Conservation (phyloP, 2,113 vertebrate genomes). For the Ptilorrhoa leucosticta region DNA sequence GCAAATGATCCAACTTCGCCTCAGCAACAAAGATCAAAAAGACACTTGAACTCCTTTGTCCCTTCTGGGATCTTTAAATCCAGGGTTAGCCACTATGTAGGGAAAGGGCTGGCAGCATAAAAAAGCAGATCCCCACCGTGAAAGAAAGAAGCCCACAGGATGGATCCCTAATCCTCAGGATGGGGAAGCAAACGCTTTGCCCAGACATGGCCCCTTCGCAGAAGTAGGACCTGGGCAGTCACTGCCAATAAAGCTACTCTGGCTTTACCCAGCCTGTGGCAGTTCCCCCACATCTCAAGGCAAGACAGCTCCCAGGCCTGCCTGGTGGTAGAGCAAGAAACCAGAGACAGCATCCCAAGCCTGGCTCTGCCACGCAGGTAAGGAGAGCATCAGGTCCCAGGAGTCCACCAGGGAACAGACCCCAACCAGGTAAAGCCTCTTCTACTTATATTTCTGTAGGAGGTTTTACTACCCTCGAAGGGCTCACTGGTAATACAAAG, state of each 20-base stretch:
- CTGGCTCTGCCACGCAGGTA: accelerated
- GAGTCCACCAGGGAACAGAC: background rate
- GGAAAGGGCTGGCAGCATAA: background rate
- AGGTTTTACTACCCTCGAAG: background rate
- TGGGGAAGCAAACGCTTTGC: background rate
- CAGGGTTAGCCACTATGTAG: background rate
- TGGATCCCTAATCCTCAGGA: background rate
- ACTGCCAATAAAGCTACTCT: background rate
- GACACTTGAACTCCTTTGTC: background rate
- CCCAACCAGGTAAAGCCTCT: background rate
- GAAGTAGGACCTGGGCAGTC: background rate
- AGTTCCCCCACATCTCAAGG: background rate
- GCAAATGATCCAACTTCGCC: background rate
- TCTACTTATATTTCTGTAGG: background rate
- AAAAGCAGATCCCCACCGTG: background rate
- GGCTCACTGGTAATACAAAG: background rate
- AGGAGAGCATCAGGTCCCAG: background rate
- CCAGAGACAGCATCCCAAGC: background rate
- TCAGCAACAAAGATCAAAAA: background rate
- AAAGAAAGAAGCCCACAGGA: background rate
- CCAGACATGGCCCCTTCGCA: background rate
- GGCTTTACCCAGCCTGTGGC: background rate
- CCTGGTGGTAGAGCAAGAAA: background rate
- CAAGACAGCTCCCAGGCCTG: background rate
- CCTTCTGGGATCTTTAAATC: background rate